Conservation (phyloP, 2,888 invertebrate species). For the Nebria brevicollis region DNA sequence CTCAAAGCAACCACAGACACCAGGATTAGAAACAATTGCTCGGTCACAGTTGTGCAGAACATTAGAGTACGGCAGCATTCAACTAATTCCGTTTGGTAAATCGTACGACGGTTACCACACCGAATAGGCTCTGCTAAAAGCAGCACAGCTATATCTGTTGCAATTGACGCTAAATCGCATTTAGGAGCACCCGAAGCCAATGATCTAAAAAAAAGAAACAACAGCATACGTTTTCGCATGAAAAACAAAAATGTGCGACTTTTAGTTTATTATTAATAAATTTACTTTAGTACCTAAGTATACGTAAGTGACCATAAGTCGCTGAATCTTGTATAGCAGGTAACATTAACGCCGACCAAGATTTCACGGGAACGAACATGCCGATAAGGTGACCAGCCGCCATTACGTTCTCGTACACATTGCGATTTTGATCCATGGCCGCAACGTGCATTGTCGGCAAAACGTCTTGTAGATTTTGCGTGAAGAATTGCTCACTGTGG, state of each 20-base stretch:
- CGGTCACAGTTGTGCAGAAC: constrained; percentile 47
- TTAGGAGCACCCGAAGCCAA: constrained; percentile 64
- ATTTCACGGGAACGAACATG: constrained; percentile 76
- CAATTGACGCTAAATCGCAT: constrained; percentile 62
- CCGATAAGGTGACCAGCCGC: constrained; percentile 78
- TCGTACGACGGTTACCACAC: constrained; percentile 15
- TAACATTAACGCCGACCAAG: constrained; percentile 76
- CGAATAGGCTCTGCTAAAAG: constrained; percentile 56
- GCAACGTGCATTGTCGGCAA: constrained; percentile 69
- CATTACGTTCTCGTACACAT: constrained; percentile 71
- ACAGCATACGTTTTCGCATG: neutral
- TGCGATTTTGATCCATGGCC: constrained; percentile 73
- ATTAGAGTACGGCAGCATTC: constrained; percentile 38
- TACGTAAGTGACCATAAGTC: constrained; percentile 67
- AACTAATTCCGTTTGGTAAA: constrained; percentile 33
- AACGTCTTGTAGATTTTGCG: constrained; percentile 73
- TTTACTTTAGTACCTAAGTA: constrained; percentile 64
- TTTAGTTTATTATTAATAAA: neutral
- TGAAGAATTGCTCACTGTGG: constrained; percentile 78
- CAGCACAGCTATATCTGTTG: constrained; percentile 69
- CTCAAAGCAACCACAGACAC: constrained; percentile 57
- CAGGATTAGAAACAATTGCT: constrained; percentile 57
- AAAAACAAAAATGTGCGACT: neutral
- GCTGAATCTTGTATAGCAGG: constrained; percentile 69
- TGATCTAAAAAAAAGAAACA: constrained; percentile 11